A percentile compares a stretch with the other conserved stretches of the same genome.
phyloP scores from a whole-genome alignment of 92 coral and sea anemone species.

The Zoanthus solanderi region DNA sequence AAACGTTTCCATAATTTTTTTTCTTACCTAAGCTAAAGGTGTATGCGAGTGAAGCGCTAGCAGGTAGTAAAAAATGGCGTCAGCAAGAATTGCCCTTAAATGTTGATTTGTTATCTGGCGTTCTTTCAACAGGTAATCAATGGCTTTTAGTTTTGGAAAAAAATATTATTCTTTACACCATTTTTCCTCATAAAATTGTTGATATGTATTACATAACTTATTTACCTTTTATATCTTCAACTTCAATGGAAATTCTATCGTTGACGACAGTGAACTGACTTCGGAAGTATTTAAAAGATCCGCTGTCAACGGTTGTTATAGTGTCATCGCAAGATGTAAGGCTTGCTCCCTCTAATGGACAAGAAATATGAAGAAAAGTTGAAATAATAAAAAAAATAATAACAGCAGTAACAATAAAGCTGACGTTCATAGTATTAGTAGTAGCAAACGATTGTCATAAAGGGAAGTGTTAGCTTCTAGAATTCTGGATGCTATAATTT shows the following conservation, averaged over 20 bases:
- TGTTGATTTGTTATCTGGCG: too few relatives aligned
- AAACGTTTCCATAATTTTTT: too few relatives aligned
- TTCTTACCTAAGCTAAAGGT: too few relatives aligned
- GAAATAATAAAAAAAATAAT: not conserved
- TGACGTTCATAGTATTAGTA: too few relatives aligned
- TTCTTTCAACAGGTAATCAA: not conserved
- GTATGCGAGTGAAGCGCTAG: too few relatives aligned
- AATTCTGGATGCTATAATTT: too few relatives aligned
- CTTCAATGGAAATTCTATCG: slow-evolving; percentile 80
- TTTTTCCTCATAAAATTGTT: too few relatives aligned
- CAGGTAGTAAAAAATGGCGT: too few relatives aligned
- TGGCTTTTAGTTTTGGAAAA: not conserved
- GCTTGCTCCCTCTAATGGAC: slow-evolving; percentile 84
- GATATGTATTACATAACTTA: not conserved
- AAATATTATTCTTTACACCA: not conserved
- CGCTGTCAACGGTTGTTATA: slow-evolving; percentile 89
- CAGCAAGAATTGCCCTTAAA: too few relatives aligned
- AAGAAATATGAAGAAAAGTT: not conserved
- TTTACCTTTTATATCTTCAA: slow-evolving; percentile 82
- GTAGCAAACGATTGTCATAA: too few relatives aligned
- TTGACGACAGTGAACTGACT: slow-evolving; percentile 79
- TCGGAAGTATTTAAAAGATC: slow-evolving; percentile 90
- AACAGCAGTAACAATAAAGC: not conserved
- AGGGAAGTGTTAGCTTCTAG: too few relatives aligned
- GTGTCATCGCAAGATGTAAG: slow-evolving; percentile 87